Evolutionary conservation across 2,797 vertebrate species (phyloP).

Genomic region (Acanthopagrus latus): DNA sequence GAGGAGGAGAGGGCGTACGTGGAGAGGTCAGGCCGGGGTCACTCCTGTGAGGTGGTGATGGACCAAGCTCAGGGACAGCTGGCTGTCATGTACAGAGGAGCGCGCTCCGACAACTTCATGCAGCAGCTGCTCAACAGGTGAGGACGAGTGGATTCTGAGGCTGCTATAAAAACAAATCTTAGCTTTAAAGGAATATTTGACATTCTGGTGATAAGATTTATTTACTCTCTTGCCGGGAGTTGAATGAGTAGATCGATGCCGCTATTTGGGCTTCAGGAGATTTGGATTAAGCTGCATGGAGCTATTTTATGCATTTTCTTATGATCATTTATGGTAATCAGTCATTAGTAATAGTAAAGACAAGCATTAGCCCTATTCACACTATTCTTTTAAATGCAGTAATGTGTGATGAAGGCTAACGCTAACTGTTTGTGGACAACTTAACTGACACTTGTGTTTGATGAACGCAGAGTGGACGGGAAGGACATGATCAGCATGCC

Average conservation of each 20-base stretch:
- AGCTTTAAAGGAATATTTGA: not conserved
- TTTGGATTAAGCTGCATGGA: too few species aligned
- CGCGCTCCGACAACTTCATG: slow-evolving; percentile 96
- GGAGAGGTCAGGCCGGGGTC: slow-evolving; percentile 86
- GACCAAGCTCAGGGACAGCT: slow-evolving; percentile 90
- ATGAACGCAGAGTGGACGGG: slow-evolving; percentile 90
- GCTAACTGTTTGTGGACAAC: not conserved
- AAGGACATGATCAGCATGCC: slow-evolving; percentile 90
- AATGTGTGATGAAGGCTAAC: not conserved
- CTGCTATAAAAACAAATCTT: not conserved
- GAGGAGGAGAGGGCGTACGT: slow-evolving; percentile 95
- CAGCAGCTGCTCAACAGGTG: slow-evolving; percentile 97
- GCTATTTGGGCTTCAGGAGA: too few species aligned
- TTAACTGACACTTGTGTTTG: slow-evolving; percentile 26
- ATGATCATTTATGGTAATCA: too few species aligned
- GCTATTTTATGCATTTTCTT: too few species aligned
- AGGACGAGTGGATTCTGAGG: slow-evolving; percentile 28
- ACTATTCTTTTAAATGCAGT: not conserved
- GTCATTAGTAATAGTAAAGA: too few species aligned
- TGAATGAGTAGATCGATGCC: not conserved
- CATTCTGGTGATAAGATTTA: not conserved
- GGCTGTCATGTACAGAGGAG: slow-evolving; percentile 92
- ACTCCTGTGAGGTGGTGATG: slow-evolving; percentile 87
- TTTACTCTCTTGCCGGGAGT: too few species aligned
- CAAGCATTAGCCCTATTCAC: too few species aligned